These are phyloP conservation scores for Habropoda laboriosa DNA, from an alignment of 1,140 invertebrate species.

Conservation along the genomic window DNA sequence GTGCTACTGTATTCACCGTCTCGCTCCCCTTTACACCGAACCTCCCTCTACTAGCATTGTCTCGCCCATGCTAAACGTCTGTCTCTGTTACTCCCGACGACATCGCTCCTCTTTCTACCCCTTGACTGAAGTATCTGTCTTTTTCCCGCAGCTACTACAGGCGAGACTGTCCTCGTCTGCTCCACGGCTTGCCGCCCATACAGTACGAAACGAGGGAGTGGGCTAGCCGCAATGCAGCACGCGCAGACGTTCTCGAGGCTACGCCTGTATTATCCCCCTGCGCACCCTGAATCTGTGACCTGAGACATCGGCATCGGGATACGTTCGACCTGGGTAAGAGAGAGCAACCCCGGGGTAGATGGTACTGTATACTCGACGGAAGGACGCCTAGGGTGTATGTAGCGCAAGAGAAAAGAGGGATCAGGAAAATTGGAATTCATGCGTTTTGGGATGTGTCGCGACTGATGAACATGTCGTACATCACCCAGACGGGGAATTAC, in stretches of 20 bases:
- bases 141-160: no score
- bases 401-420: no score
- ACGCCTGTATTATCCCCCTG: constrained; percentile 64
- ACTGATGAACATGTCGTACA: no score
- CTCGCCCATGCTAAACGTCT: background rate
- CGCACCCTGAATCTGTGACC: constrained; percentile 60
- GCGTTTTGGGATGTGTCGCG: no score
- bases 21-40: background rate
- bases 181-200: constrained; percentile 1
- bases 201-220: constrained; percentile 36
- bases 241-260: constrained; percentile 71
- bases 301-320: constrained; percentile 38
- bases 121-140: background rate
- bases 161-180: background rate
- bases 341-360: background rate
- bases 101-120: background rate
- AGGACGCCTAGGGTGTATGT: no score
- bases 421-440: no score
- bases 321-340: constrained; percentile 6
- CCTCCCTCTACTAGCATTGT: background rate
- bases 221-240: constrained; percentile 73
- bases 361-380: no score
- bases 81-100: background rate
- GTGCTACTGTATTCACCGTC: background rate
- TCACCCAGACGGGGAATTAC: no score